Conservation (phyloP, 2,888 invertebrate genomes). For the Deilephila porcellus region DNA sequence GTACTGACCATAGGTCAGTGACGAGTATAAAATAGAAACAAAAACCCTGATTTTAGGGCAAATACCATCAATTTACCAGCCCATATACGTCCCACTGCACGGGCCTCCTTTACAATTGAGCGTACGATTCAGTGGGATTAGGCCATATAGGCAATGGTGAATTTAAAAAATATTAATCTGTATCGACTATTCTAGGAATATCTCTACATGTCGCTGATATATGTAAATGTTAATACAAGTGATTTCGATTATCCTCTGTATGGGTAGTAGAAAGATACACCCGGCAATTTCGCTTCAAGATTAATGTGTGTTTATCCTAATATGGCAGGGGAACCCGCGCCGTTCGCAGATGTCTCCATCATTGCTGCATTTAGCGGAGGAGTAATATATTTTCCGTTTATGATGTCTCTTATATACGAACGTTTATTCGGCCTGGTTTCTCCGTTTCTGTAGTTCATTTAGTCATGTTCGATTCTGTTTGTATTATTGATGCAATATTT, state of each 20-base stretch:
- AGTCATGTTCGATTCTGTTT: background rate
- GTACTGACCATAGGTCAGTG: no score
- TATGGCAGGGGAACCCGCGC: background rate
- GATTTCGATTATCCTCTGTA: background rate
- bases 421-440: background rate
- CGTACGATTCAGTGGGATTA: no score
- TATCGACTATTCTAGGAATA: no score
- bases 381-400: constrained; percentile 2
- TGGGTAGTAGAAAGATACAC: constrained; percentile 6
- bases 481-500: background rate
- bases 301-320: constrained; percentile 13
- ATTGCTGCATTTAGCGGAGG: background rate
- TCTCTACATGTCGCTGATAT: no score
- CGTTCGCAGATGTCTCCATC: constrained; percentile 1
- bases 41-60: no score
- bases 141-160: no score
- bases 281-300: constrained; percentile 11
- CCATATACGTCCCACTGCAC: no score
- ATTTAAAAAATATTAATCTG: background rate
- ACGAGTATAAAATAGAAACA: no score
- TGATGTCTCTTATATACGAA: background rate
- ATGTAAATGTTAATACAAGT: background rate
- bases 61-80: no score
- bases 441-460: background rate
- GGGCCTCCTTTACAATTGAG: no score